phyloP scores from a whole-genome alignment of 2,113 vertebrate genomes.

The Rynchops niger region DNA sequence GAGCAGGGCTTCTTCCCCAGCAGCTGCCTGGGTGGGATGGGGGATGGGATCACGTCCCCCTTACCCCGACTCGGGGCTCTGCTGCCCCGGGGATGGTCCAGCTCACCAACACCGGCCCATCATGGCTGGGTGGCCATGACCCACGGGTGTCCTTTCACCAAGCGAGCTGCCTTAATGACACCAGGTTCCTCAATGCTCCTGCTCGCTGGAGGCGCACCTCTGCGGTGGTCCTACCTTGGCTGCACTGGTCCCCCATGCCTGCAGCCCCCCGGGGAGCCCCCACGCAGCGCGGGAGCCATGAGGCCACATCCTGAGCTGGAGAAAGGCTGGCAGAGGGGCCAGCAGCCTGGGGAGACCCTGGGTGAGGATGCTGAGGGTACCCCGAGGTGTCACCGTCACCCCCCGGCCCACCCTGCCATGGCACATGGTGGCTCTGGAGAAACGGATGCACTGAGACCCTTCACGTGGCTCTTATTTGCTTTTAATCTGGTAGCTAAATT shows the following conservation, averaged over 20 bases:
- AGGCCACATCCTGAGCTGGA: background rate
- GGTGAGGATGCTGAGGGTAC: background rate
- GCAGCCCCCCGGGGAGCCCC: background rate
- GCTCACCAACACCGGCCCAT: accelerated
- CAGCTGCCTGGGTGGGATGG: background rate
- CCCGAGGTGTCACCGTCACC: background rate
- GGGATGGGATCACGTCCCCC: accelerated
- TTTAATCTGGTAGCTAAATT: background rate
- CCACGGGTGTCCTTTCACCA: background rate
- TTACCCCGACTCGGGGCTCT: accelerated
- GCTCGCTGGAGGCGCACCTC: background rate
- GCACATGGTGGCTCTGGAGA: background rate
- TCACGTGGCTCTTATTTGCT: background rate
- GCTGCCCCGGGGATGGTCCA: background rate
- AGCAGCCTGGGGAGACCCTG: background rate
- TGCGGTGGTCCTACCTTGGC: background rate
- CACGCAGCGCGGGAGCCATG: background rate
- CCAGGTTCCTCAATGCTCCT: background rate
- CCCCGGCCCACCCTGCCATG: accelerated
- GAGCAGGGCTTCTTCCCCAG: background rate
- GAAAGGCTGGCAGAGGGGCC: accelerated
- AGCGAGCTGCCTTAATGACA: background rate
- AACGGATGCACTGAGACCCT: background rate
- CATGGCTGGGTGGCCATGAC: background rate
- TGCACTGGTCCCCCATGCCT: accelerated